phyloP scores from a whole-genome alignment of 2,888 invertebrate species.

The Latrodectus elegans region DNA sequence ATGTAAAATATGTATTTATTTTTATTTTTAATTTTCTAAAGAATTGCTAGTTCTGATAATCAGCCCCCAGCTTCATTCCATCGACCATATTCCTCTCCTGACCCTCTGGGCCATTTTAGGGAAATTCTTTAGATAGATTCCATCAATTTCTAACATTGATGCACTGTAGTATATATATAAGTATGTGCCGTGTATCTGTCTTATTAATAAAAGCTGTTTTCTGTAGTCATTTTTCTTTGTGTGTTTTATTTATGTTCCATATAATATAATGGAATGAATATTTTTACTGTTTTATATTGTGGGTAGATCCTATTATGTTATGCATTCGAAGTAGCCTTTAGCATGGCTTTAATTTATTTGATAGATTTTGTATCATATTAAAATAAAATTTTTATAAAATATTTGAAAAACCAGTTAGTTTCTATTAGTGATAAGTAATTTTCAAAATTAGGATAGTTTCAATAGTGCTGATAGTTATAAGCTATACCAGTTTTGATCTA shows the following conservation, averaged over 20 bases:
- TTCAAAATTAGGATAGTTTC: too few relatives aligned
- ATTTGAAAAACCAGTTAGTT: too few relatives aligned
- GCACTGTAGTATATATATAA: slow-evolving; percentile 67
- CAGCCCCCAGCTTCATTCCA: slow-evolving; percentile 29
- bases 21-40: slow-evolving; percentile 22
- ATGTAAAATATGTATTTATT: slow-evolving; percentile 67
- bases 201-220: slow-evolving; percentile 69
- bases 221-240: slow-evolving; percentile 63
- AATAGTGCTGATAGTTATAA: too few relatives aligned
- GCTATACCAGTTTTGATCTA: too few relatives aligned
- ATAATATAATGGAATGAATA: too few relatives aligned
- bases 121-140: slow-evolving; percentile 55
- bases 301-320: too few relatives aligned
- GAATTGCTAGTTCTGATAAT: slow-evolving; percentile 43
- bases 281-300: too few relatives aligned
- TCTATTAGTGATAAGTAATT: too few relatives aligned
- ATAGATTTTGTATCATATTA: too few relatives aligned
- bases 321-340: too few relatives aligned
- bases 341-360: too few relatives aligned
- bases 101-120: slow-evolving; percentile 42
- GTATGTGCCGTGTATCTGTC: slow-evolving; percentile 69
- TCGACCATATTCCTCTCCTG: slow-evolving; percentile 13
- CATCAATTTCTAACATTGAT: slow-evolving; percentile 64
- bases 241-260: neutral
- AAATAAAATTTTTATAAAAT: too few relatives aligned